These are phyloP conservation scores for Drosophila malerkotliana DNA, from an alignment of 1,140 invertebrate species.

Conservation along the genomic window DNA sequence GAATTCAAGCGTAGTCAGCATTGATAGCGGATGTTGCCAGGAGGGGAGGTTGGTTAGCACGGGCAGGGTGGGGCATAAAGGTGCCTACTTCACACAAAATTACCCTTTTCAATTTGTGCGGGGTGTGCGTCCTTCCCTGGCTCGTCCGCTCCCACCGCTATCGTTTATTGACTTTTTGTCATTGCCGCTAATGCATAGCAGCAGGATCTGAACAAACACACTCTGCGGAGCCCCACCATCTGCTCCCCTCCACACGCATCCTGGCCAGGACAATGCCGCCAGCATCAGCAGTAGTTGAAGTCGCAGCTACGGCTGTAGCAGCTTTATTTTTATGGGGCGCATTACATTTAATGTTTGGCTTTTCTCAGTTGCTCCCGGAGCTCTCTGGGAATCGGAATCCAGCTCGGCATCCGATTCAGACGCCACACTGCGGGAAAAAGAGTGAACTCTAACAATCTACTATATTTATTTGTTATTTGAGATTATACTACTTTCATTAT, in stretches of 20 bases:
- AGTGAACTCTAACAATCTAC: background rate
- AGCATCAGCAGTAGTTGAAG: slow-evolving; percentile 40
- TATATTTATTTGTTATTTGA: background rate
- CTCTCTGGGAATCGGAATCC: slow-evolving; percentile 28
- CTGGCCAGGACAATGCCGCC: slow-evolving; percentile 38
- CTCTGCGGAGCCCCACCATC: background rate
- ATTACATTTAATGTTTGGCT: slow-evolving; percentile 81
- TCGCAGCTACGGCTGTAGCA: slow-evolving; percentile 44
- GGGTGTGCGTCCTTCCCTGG: slow-evolving; percentile 8
- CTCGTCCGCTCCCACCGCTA: slow-evolving; percentile 14
- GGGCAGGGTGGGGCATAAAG: slow-evolving; percentile 48
- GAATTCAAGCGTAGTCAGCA: slow-evolving; percentile 81
- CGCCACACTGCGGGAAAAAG: slow-evolving; percentile 22
- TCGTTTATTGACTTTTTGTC: slow-evolving; percentile 82
- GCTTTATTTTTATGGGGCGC: slow-evolving; percentile 77
- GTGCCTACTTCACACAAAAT: slow-evolving; percentile 83
- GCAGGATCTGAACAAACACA: slow-evolving; percentile 42
- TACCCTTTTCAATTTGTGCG: slow-evolving; percentile 82
- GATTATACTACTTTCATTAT: background rate
- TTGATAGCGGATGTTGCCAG: slow-evolving; percentile 59
- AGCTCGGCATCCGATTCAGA: slow-evolving; percentile 12
- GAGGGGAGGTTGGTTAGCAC: background rate
- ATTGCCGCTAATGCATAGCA: slow-evolving; percentile 78
- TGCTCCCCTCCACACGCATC: slow-evolving; percentile 20
- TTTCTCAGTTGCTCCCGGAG: slow-evolving; percentile 70